Evolutionary conservation across 2,113 vertebrate species (phyloP).

Genomic region (Bubalus kerabau): DNA sequence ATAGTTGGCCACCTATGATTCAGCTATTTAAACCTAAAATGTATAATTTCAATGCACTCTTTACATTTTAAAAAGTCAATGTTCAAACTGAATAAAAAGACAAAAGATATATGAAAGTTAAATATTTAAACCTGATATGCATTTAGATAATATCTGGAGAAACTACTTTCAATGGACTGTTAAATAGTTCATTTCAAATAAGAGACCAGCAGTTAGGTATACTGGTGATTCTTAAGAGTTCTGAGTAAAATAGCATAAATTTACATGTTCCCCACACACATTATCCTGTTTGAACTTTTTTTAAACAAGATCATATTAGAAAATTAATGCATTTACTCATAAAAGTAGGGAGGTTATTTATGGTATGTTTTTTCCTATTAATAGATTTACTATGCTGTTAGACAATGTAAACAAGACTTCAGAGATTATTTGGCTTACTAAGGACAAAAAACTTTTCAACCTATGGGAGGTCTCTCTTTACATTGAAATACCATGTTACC

Average conservation of each 20-base stretch:
- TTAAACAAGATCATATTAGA: background rate
- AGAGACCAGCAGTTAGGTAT: background rate
- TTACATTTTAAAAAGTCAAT: slow-evolving; percentile 51
- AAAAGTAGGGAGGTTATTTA: background rate
- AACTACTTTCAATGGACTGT: background rate
- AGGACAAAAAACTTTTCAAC: background rate
- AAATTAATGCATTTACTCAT: background rate
- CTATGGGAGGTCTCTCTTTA: background rate
- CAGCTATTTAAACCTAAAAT: slow-evolving; percentile 51
- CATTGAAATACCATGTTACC: background rate
- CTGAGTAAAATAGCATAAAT: background rate
- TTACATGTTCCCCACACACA: background rate
- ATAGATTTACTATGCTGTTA: background rate
- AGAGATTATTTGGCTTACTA: background rate
- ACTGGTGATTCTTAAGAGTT: background rate
- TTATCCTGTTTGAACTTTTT: background rate
- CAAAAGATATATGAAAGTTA: background rate
- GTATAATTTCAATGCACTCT: slow-evolving; percentile 22
- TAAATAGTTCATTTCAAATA: background rate
- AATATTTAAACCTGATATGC: background rate
- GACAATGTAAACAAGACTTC: background rate
- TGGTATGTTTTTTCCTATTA: background rate
- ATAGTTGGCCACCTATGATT: background rate
- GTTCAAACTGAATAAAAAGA: slow-evolving; percentile 10
- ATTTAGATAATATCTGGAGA: slow-evolving; percentile 10